Base-by-base conservation (phyloP, 2,797 vertebrate species). In the Lacerta viridis region DNA sequence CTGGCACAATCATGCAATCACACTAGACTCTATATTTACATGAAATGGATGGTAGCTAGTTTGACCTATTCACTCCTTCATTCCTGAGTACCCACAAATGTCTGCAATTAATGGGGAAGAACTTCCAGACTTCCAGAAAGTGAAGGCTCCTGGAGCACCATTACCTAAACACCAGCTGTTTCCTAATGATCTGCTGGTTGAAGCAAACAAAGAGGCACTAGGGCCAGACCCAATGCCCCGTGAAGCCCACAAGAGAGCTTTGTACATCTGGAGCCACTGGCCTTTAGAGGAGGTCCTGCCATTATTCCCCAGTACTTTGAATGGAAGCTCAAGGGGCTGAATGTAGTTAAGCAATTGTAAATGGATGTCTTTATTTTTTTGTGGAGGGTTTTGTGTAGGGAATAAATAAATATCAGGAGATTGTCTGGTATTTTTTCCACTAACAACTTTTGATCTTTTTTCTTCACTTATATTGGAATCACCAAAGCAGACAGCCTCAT, bases 211-310 rank as follows among this genome's bases (percentile, higher is more conserved):
- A 18, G 91, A 78, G 76, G 90, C 93, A 89, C 23, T 5, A 94
- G 87, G 89, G 86, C 86, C 84, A 81, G 64, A 77, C 90, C 91
- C 90, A 94, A 94, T 90, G 89, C 61, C 74, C 81, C 76, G 87
- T 75, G 88, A 90, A 93, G 91, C 92, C 88, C 93, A 7, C 61
- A 93, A 83, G 59, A 87, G 87, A 85, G 77, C 87, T 95, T 94
- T 18, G 33, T 36, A 8, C 92, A 87, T 87, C 77, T 91, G 92
- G 91, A 85, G 64, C 76, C 71, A 87, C 77, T 87, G 69, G 92
- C 89, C 94, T 94, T 59, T 46, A 90, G 87, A 91, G 93, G 20
- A 9, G 83, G 83, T 69, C 95, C 91, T 94, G 94, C 91, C 82
- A 13, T 90, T 90, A 87, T 75, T 91, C n/a, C 92, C 90, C 15